Percentiles rank a stretch among this genome's conserved stretches.
These are phyloP conservation scores for Macrosiphum euphorbiae DNA, from an alignment of 2,888 invertebrate genomes.

Conservation along the genomic window DNA sequence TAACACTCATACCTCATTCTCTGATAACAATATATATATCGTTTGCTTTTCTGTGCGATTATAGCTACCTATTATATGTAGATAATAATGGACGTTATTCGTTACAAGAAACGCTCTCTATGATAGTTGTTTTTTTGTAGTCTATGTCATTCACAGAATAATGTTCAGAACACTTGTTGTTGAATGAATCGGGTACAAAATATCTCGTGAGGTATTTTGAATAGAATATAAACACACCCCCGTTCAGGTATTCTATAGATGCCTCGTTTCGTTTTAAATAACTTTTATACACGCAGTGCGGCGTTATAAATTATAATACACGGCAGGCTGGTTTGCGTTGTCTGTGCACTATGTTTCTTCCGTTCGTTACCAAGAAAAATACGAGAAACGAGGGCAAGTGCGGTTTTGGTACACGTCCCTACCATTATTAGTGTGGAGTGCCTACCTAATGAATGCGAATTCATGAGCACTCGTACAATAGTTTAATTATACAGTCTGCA, in stretches of 20 bases:
- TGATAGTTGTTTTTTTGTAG: not conserved
- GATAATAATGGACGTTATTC: not conserved
- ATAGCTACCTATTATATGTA: too few relatives aligned
- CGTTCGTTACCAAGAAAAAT: not conserved
- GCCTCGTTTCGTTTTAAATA: not conserved
- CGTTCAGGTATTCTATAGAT: not conserved
- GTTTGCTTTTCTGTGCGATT: too few relatives aligned
- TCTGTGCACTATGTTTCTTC: not conserved
- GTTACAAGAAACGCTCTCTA: not conserved
- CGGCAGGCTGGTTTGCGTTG: not conserved
- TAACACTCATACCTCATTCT: not conserved
- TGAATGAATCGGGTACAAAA: not conserved
- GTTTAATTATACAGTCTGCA: not conserved
- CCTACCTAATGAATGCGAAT: not conserved
- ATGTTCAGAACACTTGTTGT: not conserved
- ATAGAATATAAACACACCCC: not conserved
- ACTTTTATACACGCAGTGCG: not conserved
- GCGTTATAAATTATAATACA: not conserved
- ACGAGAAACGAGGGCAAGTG: not conserved
- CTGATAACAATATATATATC: not conserved
- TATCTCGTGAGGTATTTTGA: not conserved
- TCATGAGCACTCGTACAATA: not conserved
- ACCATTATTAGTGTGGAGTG: not conserved
- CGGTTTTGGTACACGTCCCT: not conserved
- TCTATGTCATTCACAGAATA: not conserved